Evolutionary conservation across 2,888 invertebrate genomes (phyloP).

Genomic region (Drosophila cognata): DNA sequence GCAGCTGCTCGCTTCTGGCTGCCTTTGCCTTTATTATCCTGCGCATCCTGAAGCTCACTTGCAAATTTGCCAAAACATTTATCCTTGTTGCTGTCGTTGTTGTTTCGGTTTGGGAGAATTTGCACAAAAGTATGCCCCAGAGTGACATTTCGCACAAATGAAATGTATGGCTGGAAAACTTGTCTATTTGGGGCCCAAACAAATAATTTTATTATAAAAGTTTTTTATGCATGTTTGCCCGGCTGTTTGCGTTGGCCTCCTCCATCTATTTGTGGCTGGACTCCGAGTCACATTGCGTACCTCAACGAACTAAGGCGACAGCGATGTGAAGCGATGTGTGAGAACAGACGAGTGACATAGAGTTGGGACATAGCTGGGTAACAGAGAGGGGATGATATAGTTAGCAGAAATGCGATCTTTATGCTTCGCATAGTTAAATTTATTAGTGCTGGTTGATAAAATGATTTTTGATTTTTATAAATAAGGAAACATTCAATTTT

Average conservation of each 20-base stretch:
- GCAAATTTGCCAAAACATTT: slow-evolving; percentile 64
- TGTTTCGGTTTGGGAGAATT: slow-evolving; percentile 8
- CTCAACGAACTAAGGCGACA: slow-evolving; percentile 50
- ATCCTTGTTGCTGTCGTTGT: slow-evolving; percentile 28
- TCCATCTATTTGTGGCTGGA: background rate
- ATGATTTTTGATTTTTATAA: no score
- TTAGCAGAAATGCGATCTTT: background rate
- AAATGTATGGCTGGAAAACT: slow-evolving; percentile 75
- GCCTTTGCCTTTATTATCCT: slow-evolving; percentile 3
- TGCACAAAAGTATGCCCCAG: slow-evolving; percentile 64
- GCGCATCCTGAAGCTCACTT: slow-evolving; percentile 7
- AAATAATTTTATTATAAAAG: slow-evolving; percentile 78
- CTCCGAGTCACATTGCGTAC: slow-evolving; percentile 13
- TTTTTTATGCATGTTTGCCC: slow-evolving; percentile 57
- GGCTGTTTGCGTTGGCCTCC: slow-evolving; percentile 20
- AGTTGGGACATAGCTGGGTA: background rate
- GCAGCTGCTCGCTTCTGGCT: background rate
- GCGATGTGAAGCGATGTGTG: background rate
- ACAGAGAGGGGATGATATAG: background rate
- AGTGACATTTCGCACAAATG: slow-evolving; percentile 76
- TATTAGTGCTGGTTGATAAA: background rate
- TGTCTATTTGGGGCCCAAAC: slow-evolving; percentile 72
- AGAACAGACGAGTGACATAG: background rate
- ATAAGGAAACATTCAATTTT: no score
- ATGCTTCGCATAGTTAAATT: background rate